Evolutionary conservation across 2,888 invertebrate genomes (phyloP), one percentile per base, ranked within the genome.

Genomic region (Lissonota sp.): DNA sequence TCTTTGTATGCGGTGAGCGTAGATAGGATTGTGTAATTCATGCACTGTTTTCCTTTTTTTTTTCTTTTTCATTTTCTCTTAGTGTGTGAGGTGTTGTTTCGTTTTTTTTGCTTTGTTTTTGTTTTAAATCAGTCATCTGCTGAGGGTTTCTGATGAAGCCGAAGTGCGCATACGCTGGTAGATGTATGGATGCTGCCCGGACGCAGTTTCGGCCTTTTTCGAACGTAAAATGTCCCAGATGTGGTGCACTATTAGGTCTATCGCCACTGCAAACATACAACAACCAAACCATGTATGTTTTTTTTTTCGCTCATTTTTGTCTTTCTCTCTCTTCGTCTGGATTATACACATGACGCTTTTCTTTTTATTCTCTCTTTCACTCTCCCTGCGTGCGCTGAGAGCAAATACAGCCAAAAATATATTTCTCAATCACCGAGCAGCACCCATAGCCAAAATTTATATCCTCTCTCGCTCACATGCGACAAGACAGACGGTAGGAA

Each of bases 161-260:
- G 92, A 92, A 80, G 91, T 89, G 89, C 91, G 90, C 85, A 89
- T 92, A 90, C 88, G 90, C 85, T 92, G 91, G 86, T 87, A 88
- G 88, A 90, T 86, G 90, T 90, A 92, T 91, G 92, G 93, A 93
- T 93, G 93, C 92, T 91, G 93, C 93, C 93, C 93, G 93, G 92
- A 87, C 88, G 90, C 91, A 89, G 90, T 92, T 89, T 93, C 93
- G 91, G 92, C 93, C 88, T 92, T 92, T 92, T 92, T 93, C 88
- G 93, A 93, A 92, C 95, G 96, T 94, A 99, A 96, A 91, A 98
- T 96, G 94, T 99, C 99, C 95, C 98, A 96, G 94, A 99, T 99
- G 95, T 99, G 99, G 93, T 99, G 98, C 90, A 99, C 99, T 94
- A 99, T 99, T 93, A 99, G 95, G 94, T 99, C 98, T 94, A 99